These are phyloP conservation scores for Panagrolaimus sp. DNA, from an alignment of 1,140 invertebrate genomes.

Conservation along the genomic window DNA sequence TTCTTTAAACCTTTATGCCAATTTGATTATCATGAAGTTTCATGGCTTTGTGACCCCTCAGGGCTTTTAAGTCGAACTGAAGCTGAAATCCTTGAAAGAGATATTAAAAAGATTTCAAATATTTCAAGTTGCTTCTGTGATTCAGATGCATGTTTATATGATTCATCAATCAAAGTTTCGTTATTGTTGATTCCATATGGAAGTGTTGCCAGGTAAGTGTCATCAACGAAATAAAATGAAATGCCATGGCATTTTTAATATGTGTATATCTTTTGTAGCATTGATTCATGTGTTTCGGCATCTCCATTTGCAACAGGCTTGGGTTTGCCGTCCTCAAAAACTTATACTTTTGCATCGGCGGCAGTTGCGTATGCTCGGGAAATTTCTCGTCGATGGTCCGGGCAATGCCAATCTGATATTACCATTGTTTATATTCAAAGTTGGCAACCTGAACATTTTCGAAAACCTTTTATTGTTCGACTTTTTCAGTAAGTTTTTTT, in stretches of 20 bases:
- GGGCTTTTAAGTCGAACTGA: constrained; percentile 29
- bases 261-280: neutral
- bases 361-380: constrained; percentile 5
- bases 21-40: constrained; percentile 19
- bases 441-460: constrained; percentile 8
- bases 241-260: neutral
- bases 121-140: too few species aligned
- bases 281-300: neutral
- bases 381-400: constrained; percentile 10
- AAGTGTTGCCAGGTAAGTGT: neutral
- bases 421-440: neutral
- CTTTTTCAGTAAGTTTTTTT: constrained; percentile 8
- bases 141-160: too few species aligned
- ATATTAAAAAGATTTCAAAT: neutral
- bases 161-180: neutral
- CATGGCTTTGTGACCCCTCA: constrained; percentile 28
- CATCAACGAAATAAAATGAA: neutral
- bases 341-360: neutral
- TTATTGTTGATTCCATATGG: neutral
- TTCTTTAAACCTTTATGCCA: constrained; percentile 19
- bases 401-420: neutral
- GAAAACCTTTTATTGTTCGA: constrained; percentile 11
- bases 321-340: neutral
- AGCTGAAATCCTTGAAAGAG: constrained; percentile 26
- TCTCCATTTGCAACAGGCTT: constrained; percentile 1